These are phyloP conservation scores for Pygoscelis adeliae DNA, from an alignment of 2,113 vertebrate species.

Conservation along the genomic window DNA sequence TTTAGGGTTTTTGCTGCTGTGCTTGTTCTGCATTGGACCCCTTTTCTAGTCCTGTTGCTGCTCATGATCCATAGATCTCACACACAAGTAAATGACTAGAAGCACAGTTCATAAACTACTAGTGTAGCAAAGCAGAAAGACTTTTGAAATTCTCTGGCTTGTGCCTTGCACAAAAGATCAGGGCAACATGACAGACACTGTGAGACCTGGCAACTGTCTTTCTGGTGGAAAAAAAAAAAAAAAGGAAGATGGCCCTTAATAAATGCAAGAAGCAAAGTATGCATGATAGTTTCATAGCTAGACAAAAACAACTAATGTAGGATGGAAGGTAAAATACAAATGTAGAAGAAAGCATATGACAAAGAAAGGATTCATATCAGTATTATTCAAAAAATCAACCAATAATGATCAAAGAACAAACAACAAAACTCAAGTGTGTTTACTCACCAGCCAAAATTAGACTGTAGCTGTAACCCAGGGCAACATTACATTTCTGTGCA, in stretches of 20 bases:
- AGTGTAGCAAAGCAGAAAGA: background rate
- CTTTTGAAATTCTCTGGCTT: background rate
- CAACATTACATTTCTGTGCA: slow-evolving; percentile 44
- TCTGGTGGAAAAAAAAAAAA: background rate
- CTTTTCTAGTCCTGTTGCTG: background rate
- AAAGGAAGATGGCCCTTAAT: background rate
- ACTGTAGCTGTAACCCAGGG: slow-evolving; percentile 51
- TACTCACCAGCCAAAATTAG: slow-evolving; percentile 72
- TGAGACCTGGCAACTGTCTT: background rate
- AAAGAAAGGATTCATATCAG: background rate
- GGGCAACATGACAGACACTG: background rate
- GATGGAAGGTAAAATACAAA: background rate
- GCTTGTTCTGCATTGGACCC: background rate
- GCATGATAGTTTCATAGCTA: background rate
- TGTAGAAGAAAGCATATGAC: background rate
- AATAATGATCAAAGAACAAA: slow-evolving; percentile 47
- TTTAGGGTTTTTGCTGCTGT: background rate
- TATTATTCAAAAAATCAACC: background rate
- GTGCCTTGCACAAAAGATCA: background rate
- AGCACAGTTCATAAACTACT: background rate
- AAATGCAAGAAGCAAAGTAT: background rate
- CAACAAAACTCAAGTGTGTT: slow-evolving; percentile 44
- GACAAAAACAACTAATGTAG: background rate
- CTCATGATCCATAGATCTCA: background rate
- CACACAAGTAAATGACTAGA: background rate